Percentiles rank a stretch among this genome's conserved stretches.
These are phyloP conservation scores for Sebastes flavidus DNA, from an alignment of 2,797 vertebrate genomes.

Conservation along the genomic window DNA sequence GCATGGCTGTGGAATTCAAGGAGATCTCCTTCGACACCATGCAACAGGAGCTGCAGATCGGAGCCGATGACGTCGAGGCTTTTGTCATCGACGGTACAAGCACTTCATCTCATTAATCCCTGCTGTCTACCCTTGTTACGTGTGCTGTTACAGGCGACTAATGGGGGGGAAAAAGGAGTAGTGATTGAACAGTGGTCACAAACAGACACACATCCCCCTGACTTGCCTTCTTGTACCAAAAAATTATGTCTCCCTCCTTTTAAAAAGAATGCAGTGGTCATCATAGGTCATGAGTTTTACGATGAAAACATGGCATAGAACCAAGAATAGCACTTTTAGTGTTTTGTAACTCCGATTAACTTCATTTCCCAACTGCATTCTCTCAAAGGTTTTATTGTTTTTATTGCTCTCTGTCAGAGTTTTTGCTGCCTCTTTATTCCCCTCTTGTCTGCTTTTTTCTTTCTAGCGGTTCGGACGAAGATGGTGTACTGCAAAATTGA, in stretches of 20 bases:
- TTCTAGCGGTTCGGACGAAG: slow-evolving; percentile 95
- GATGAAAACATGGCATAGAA: not conserved
- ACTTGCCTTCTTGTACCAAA: not conserved
- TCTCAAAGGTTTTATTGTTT: not conserved
- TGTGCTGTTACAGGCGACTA: not conserved
- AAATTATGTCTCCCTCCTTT: not conserved
- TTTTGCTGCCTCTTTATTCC: not conserved
- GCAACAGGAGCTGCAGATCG: slow-evolving; percentile 96
- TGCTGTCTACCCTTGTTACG: not conserved
- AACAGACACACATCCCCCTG: not conserved
- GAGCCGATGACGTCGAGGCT: slow-evolving; percentile 95
- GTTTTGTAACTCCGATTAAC: slow-evolving; percentile 19
- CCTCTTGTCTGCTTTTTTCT: slow-evolving; percentile 14
- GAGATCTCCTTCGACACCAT: slow-evolving; percentile 97
- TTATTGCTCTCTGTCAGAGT: slow-evolving; percentile 17
- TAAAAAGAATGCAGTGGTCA: not conserved
- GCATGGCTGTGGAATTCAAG: slow-evolving; percentile 98
- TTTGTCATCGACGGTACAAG: slow-evolving; percentile 96
- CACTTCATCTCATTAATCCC: not conserved
- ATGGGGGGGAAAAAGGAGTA: not conserved
- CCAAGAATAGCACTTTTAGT: slow-evolving; percentile 14
- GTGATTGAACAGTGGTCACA: not conserved
- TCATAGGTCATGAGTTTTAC: not conserved
- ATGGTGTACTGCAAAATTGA: slow-evolving; percentile 99
- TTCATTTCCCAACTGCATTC: slow-evolving; percentile 1